Conservation (phyloP, 2,797 vertebrate genomes). For the Molossus molossus region DNA sequence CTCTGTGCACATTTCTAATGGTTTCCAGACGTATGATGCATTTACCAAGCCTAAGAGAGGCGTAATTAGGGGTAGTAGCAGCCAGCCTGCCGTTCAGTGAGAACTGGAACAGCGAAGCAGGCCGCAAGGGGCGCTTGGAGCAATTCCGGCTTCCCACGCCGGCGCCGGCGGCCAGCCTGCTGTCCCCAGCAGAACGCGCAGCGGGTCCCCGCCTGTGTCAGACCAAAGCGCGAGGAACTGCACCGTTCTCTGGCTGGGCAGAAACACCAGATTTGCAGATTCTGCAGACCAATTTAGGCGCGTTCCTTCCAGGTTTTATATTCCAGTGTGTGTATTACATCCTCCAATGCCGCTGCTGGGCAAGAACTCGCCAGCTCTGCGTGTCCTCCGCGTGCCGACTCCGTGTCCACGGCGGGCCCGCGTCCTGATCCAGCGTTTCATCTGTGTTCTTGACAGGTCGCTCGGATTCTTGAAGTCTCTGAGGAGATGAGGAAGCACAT, state of each 20-base stretch:
- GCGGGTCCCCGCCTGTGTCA: not conserved
- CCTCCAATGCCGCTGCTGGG: not conserved
- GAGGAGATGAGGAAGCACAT: conserved; percentile 94
- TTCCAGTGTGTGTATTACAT: not conserved
- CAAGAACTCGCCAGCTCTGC: not conserved
- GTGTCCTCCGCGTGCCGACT: not conserved
- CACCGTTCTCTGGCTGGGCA: not conserved
- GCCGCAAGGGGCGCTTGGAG: not conserved
- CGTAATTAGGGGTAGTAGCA: not conserved
- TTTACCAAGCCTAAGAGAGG: conserved; percentile 57
- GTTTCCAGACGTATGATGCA: conserved; percentile 62
- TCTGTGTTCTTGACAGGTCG: conserved; percentile 91
- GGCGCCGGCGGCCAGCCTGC: not conserved
- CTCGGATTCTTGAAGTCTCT: conserved; percentile 95
- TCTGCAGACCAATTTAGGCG: not conserved
- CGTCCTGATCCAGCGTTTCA: conserved; percentile 64
- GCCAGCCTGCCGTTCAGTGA: conserved; percentile 42
- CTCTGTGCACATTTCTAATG: conserved; percentile 39
- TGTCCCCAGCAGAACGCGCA: not conserved
- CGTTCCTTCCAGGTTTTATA: not conserved
- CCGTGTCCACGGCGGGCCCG: not conserved
- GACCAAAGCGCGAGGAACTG: not conserved
- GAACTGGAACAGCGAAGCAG: conserved; percentile 2
- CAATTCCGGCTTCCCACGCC: not conserved
- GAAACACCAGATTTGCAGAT: not conserved